Evolutionary conservation across 2,888 invertebrate genomes (phyloP), one percentile per base, ranked within the genome.

Genomic region (Watsonalla cultraria): DNA sequence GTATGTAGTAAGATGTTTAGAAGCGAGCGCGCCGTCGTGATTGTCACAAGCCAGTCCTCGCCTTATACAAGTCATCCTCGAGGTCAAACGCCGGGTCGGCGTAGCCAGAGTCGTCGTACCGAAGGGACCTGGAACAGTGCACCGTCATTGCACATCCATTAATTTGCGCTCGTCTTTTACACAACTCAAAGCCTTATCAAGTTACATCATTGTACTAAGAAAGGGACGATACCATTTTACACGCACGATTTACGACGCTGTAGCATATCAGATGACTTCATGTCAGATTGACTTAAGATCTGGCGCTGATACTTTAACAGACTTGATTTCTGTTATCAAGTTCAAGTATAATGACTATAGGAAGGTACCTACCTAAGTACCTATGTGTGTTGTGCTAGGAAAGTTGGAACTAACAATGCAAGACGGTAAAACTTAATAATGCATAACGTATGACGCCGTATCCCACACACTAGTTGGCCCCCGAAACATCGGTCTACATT

Each of bases 51-150:
- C 80, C 84, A 42, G 91, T 82, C n/a, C 93, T 92, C 57, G 92
- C 80, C 74, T 94, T 94, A 79, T 92, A 94, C 66, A 93, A 72
- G 59, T 94, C 94, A 60, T 94, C 94, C 58, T 94, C 94, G 60
- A 94, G 90, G 69, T 94, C 94, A 62, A 94, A 92, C 0, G 92
- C 93, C 0, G 93, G 94, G 80, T 95, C 95, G 2, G 93, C 93
- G 73, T 94, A 95, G 7, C 94, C 94, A 24, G 94, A 94, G 83
- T 95, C 94, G 66, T 95, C 94, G 80, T 94, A 94, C 48, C 93
- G 89, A 33, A 92, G 75, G n/a, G 92, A 92, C 65, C 93, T 90
- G 82, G 65, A 51, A 14, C 46, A 55, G 35, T 48, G 51, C 39
- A 54, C 14, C 9, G 49, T 49, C 49, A 49, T 49, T 9, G 39